Evolutionary conservation across 2,888 invertebrate genomes (phyloP), one percentile per base, ranked within the genome.

Genomic region (Melinaea menophilus): DNA sequence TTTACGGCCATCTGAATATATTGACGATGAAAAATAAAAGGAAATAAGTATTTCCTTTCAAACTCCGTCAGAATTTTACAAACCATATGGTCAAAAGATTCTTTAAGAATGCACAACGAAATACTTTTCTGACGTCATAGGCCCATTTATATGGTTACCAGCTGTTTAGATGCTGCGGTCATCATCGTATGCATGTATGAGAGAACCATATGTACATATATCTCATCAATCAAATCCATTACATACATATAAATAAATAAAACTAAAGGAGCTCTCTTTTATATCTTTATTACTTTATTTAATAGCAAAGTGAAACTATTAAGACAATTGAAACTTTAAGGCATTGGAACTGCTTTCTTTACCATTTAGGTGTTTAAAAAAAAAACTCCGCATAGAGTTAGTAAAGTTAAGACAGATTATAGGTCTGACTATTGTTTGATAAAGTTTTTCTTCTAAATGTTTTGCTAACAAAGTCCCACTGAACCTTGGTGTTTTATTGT

Each of bases 161-260:
- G 81, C 80, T 85, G 85, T 77, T 79, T 84, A 85, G 81, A 80
- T 83, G 82, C 81, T 77, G 82, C 81, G 82, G 58, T n/a, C 56
- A 13, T 13, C 68, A 69, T 78, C 74, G 73, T 82, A 79, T 79
- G 81, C 81, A 80, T 83, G 82, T 9, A 31, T 31, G 5, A 0
- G 5, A 31, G 51, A 5, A 31, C 51, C 51, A 51, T 51, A 22
- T 13, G 4, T 37, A 37, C 22, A 22, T 37, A 7, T 37, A 37
- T 37, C 3, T 37, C 5, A 37, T 37, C 4, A 5, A 7, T 5
- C 7, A 37, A 37, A 37, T 37, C 37, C 7, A 5, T 37, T 37
- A 4, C 37, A 37, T 37, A 37, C 2, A 4, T 5, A 37, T 37
- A 37, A 37, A 37, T 22, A 22, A 22, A 22, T 22, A 22, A 22